Percentiles rank a stretch among this genome's conserved stretches.
phyloP scores from a whole-genome alignment of 2,113 vertebrate genomes.

The Rissa tridactyla region DNA sequence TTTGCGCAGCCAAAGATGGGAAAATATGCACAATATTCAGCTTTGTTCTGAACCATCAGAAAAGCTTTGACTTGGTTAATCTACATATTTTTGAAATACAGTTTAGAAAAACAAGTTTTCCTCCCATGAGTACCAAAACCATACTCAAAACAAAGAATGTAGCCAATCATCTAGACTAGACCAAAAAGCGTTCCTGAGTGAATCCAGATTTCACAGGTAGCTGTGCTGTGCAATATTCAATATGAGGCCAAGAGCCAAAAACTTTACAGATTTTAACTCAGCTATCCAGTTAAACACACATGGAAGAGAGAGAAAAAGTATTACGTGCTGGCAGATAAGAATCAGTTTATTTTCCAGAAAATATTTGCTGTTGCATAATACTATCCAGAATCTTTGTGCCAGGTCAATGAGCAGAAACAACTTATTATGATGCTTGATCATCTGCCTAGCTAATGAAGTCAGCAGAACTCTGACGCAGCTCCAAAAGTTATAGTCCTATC shows the following conservation, averaged over 20 bases:
- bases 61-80: rapidly evolving
- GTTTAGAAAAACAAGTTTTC: not conserved
- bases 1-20: not conserved
- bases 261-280: not conserved
- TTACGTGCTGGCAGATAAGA: not conserved
- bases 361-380: not conserved
- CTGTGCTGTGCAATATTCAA: not conserved
- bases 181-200: not conserved
- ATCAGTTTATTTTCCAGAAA: not conserved
- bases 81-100: not conserved
- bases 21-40: not conserved
- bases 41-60: not conserved
- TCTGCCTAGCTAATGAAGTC: not conserved
- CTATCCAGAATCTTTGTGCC: not conserved
- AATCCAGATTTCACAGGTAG: not conserved
- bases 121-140: not conserved
- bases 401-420: not conserved
- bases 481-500: not conserved
- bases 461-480: not conserved
- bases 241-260: not conserved
- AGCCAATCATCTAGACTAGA: not conserved
- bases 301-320: rapidly evolving
- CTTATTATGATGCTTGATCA: not conserved
- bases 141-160: not conserved
- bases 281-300: not conserved